Conservation (phyloP, 2,113 vertebrate species). For the Atractosteus spatula region DNA sequence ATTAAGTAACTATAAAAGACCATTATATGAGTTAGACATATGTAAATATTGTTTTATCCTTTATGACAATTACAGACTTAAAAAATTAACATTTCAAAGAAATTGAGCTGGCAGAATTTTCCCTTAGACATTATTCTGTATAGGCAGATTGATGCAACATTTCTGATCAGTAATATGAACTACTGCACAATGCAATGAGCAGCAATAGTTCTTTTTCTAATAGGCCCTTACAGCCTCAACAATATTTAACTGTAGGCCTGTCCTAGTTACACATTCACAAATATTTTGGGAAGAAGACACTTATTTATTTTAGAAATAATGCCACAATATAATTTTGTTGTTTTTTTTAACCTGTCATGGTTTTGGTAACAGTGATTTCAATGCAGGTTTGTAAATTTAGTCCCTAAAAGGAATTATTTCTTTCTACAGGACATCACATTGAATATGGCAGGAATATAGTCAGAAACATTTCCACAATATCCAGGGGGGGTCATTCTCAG, state of each 20-base stretch:
- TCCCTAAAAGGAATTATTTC: no score
- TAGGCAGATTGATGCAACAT: conserved; percentile 58
- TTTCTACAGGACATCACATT: conserved; percentile 19
- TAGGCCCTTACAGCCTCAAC: not conserved
- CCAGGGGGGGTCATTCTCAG: conserved; percentile 16
- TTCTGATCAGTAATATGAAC: conserved; percentile 54
- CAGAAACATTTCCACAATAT: conserved; percentile 40
- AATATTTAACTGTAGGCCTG: not conserved
- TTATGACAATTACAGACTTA: no score
- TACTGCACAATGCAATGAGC: conserved; percentile 57
- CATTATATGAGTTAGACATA: not conserved
- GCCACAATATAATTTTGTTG: not conserved
- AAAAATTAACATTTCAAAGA: not conserved
- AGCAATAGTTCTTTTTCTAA: conserved; percentile 50
- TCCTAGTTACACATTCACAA: not conserved
- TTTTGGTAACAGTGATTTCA: no score
- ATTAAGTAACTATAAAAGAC: conserved; percentile 11
- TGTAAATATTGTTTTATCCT: no score
- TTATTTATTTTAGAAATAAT: not conserved
- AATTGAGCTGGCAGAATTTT: conserved; percentile 38
- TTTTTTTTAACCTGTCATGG: no score
- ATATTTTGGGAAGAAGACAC: not conserved
- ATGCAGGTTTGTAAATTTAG: no score
- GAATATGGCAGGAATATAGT: conserved; percentile 33
- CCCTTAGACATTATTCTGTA: conserved; percentile 51